phyloP scores from a whole-genome alignment of 2,797 vertebrate genomes.

The Iguana delicatissima region DNA sequence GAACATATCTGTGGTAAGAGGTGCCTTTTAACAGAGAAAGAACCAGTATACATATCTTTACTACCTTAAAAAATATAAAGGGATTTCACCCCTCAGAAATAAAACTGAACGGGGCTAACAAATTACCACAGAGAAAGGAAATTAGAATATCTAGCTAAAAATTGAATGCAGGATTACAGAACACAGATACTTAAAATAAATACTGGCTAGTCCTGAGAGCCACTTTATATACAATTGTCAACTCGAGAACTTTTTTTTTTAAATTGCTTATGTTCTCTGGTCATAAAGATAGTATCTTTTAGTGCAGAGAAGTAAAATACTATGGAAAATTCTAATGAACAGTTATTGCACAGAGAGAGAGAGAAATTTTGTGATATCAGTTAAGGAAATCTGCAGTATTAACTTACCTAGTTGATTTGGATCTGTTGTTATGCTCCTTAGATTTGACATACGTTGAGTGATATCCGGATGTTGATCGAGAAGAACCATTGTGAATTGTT shows the following conservation, averaged over 20 bases:
- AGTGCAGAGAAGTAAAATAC: background rate
- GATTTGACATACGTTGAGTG: slow-evolving; percentile 90
- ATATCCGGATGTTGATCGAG: slow-evolving; percentile 94
- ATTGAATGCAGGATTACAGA: fast-evolving
- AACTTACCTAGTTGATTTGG: slow-evolving; percentile 75
- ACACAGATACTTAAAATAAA: background rate
- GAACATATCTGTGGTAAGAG: background rate
- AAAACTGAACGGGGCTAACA: background rate
- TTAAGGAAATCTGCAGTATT: slow-evolving; percentile 30
- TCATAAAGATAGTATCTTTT: background rate
- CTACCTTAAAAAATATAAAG: background rate
- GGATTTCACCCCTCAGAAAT: background rate
- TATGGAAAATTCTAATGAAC: background rate
- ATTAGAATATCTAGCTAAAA: background rate
- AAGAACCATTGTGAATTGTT: slow-evolving; percentile 87
- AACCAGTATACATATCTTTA: slow-evolving; percentile 10
- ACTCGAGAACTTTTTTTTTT: background rate
- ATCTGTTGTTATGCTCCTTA: slow-evolving; percentile 91
- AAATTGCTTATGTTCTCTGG: background rate
- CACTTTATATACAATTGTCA: background rate
- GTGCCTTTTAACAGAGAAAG: background rate
- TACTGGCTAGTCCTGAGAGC: background rate
- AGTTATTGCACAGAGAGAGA: slow-evolving; percentile 5
- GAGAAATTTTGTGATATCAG: background rate
- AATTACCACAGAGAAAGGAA: slow-evolving; percentile 4